Conservation (phyloP, 2,797 vertebrate genomes). For the Botia almorhae region DNA sequence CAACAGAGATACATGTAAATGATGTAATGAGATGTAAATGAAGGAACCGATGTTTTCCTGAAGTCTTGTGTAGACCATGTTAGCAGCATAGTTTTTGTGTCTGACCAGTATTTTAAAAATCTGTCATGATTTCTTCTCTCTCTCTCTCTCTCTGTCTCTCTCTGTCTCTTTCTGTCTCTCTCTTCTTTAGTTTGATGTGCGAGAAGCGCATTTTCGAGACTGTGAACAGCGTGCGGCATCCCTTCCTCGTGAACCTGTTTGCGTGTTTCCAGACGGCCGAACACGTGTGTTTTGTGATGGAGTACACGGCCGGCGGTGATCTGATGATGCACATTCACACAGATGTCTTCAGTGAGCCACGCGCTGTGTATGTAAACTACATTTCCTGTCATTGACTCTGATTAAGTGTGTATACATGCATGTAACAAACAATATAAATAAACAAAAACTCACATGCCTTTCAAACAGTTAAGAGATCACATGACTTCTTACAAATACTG, state of each 20-base stretch:
- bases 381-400: no score
- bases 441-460: no score
- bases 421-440: no score
- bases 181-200: conserved; percentile 83
- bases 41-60: no score
- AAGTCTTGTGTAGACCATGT: no score
- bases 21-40: no score
- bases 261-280: conserved; percentile 90
- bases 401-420: no score
- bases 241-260: conserved; percentile 91
- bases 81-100: neutral
- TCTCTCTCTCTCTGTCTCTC: no score
- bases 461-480: no score
- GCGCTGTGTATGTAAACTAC: conserved; percentile 74
- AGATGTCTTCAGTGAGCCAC: conserved; percentile 80
- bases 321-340: conserved; percentile 90
- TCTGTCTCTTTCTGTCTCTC: neutral
- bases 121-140: neutral
- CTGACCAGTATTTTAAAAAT: no score
- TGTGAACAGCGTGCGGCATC: conserved; percentile 83
- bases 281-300: conserved; percentile 94
- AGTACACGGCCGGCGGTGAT: conserved; percentile 90
- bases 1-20: neutral
- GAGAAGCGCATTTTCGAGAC: conserved; percentile 91
- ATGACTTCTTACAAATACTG: no score